Conservation (phyloP, 1,140 invertebrate species). For the Lepidotrigona ventralis region DNA sequence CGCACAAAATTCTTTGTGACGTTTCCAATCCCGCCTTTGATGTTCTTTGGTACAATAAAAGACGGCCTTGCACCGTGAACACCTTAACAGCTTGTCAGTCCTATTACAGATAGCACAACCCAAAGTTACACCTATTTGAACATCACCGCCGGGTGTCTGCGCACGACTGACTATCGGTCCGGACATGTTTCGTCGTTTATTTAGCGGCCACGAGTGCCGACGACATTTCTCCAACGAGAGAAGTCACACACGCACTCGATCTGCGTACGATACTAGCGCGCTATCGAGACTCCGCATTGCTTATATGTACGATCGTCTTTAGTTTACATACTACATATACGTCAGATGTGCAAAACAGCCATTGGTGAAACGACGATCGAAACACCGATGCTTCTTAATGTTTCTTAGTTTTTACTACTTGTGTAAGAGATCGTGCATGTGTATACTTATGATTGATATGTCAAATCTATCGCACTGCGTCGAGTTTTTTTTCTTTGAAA, state of each 20-base stretch:
- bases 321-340: constrained; percentile 30
- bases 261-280: constrained; percentile 33
- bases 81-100: constrained; percentile 85
- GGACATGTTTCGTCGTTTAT: constrained; percentile 65
- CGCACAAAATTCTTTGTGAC: constrained; percentile 82
- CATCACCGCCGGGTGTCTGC: constrained; percentile 56
- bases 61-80: constrained; percentile 85
- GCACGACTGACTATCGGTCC: constrained; percentile 65
- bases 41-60: constrained; percentile 91
- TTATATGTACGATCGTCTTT: constrained; percentile 27
- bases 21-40: constrained; percentile 88
- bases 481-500: constrained; percentile 18
- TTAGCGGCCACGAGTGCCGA: constrained; percentile 52
- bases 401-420: neutral
- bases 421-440: neutral
- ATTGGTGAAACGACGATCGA: constrained; percentile 26
- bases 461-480: neutral
- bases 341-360: constrained; percentile 27
- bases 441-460: neutral
- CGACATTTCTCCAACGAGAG: constrained; percentile 63
- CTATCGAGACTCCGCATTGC: constrained; percentile 33
- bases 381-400: constrained; percentile 21
- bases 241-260: constrained; percentile 65
- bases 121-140: constrained; percentile 22
- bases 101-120: constrained; percentile 85